Evolutionary conservation across 2,797 vertebrate species (phyloP).

Genomic region (Chloroceryle amazona): DNA sequence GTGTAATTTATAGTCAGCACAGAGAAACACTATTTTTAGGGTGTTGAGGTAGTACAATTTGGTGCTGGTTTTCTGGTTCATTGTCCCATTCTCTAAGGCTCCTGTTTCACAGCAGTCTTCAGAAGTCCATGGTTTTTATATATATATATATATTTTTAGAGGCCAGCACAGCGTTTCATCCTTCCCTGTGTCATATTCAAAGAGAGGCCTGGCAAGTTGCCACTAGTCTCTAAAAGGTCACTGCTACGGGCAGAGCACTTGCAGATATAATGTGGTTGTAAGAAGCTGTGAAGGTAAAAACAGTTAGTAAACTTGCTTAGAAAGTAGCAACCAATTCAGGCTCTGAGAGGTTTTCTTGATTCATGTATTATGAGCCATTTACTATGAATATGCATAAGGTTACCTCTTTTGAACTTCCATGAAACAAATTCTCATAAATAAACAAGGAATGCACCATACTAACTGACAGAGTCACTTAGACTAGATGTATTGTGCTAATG

Average conservation of each 20-base stretch:
- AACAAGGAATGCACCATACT: constrained; percentile 82
- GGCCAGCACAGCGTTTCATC: constrained; percentile 10
- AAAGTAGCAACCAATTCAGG: constrained; percentile 52
- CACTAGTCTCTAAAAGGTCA: constrained; percentile 2
- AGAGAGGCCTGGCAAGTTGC: background rate
- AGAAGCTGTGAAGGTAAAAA: constrained; percentile 6
- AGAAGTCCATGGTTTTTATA: background rate
- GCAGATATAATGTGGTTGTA: background rate
- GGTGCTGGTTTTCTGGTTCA: background rate
- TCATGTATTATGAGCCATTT: constrained; percentile 79
- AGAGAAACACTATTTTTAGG: constrained; percentile 70
- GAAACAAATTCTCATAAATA: constrained; percentile 90
- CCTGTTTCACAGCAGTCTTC: background rate
- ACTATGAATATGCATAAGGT: constrained; percentile 85
- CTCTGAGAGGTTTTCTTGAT: constrained; percentile 73
- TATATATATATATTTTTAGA: background rate
- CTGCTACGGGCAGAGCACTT: background rate
- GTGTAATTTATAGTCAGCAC: constrained; percentile 60
- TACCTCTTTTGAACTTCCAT: constrained; percentile 86
- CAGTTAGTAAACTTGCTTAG: constrained; percentile 32
- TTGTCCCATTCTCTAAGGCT: constrained; percentile 47
- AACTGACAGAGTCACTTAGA: constrained; percentile 86
- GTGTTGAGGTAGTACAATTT: background rate
- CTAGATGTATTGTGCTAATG: constrained; percentile 83
- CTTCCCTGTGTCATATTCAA: constrained; percentile 12